Base-by-base conservation (phyloP, 2,113 vertebrate species). In the Chaetodon auriga region DNA sequence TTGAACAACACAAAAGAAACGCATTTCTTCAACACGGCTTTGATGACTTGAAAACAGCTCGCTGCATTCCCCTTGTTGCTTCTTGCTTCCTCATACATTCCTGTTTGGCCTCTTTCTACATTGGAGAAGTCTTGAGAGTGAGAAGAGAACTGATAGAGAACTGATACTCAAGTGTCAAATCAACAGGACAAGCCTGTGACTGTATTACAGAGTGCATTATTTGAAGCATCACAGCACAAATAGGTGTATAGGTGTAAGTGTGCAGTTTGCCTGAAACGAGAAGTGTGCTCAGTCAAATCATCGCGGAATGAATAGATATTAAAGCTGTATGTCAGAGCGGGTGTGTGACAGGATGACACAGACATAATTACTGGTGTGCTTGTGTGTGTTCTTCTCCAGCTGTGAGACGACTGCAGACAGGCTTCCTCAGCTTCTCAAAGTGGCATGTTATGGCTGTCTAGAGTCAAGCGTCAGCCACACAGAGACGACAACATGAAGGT, bases 401-500 rank as follows among this genome's bases (percentile, higher is more conserved):
- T 71, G 77, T 54, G 74, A 81, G 75, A 66, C 45, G 6, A 55
- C 82, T 5, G 62, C 75, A 62, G 62, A 71, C 61, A 10, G 72
- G 14, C 68, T 54, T 55, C 68, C 35, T 75, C 70, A 54, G 36
- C 80, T 51, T 23, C 75, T 80, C 68, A 66, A 63, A 89, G 86
- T 60, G 72, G 63, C 80, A 78, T 81, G 76, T 88, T 78, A 61
- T 75, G 65, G 46, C 58, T 25, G 60, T 78, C 45, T 81, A 70
- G 72, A 80, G 55, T 10, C 25, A 68, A 49, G 1, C 51, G 6
- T 75, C 87, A 77, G 35, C 72, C 11, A 1, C 82, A 70, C 70
- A 35, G 61, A 78, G 68, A 90, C 54, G 54, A 78, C 86, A 91
- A 68, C 83, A 95, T 94, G 94, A 93, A 91, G 83, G 62, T 82